Conservation (phyloP, 2,113 vertebrate species). For the Poecile atricapillus region DNA sequence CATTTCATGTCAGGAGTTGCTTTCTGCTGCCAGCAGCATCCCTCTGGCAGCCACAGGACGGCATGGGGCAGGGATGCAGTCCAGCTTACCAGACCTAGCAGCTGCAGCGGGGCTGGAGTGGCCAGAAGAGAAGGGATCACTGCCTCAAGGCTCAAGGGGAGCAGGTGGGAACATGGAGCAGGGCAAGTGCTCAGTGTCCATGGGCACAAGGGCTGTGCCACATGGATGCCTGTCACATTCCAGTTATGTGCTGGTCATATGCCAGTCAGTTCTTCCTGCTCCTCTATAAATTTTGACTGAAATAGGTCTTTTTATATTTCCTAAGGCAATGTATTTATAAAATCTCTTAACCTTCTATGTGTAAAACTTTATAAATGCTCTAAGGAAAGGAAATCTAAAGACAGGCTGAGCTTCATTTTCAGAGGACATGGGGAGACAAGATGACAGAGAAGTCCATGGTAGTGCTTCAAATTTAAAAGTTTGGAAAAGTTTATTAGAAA, state of each 20-base stretch:
- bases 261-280: not conserved
- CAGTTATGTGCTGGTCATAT: accelerated
- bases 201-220: not conserved
- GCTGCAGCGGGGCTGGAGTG: not conserved
- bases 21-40: not conserved
- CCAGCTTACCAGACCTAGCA: not conserved
- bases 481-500: not conserved
- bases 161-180: not conserved
- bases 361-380: not conserved
- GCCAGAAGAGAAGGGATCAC: not conserved
- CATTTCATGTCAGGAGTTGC: not conserved
- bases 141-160: not conserved
- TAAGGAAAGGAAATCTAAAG: not conserved
- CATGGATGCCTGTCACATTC: accelerated
- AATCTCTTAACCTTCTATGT: not conserved
- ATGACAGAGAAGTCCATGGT: not conserved
- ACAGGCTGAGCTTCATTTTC: not conserved
- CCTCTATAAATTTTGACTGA: not conserved
- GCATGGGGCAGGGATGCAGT: not conserved
- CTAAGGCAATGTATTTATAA: not conserved
- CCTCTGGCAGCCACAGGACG: not conserved
- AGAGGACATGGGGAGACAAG: not conserved
- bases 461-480: not conserved
- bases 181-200: not conserved
- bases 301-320: not conserved